These are phyloP conservation scores for Pollenia amentaria DNA, from an alignment of 2,888 invertebrate genomes.

Conservation along the genomic window DNA sequence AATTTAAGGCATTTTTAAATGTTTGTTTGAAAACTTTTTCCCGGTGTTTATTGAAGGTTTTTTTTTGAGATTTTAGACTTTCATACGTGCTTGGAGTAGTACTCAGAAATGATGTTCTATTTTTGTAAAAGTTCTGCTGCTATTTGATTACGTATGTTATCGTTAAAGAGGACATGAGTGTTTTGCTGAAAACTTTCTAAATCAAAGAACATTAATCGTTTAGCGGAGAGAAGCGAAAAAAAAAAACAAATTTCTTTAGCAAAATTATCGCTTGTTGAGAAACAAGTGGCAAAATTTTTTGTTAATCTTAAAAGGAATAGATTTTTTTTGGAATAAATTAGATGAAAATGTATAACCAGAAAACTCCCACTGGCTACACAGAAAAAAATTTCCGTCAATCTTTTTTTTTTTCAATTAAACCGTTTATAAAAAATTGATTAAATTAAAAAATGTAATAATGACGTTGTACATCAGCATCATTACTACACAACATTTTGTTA, in stretches of 20 bases:
- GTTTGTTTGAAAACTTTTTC: background rate
- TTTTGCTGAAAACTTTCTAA: slow-evolving; percentile 6
- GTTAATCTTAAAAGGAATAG: no score
- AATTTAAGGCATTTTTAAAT: background rate
- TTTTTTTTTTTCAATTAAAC: no score
- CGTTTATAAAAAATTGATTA: no score
- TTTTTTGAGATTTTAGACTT: background rate
- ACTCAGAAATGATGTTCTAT: background rate
- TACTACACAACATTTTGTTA: no score
- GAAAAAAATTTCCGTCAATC: no score
- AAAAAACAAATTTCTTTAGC: background rate
- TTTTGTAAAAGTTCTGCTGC: background rate
- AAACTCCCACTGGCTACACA: no score
- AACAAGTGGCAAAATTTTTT: no score
- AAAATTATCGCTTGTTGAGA: background rate
- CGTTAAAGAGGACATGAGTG: background rate
- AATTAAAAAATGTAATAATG: no score
- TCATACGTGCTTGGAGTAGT: background rate
- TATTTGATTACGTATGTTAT: background rate
- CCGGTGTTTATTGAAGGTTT: no score
- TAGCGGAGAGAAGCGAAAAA: background rate
- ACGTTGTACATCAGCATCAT: no score
- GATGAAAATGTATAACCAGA: no score
- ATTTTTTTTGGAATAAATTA: no score
- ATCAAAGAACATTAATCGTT: slow-evolving; percentile 29